A percentile compares a stretch with the other conserved stretches of the same genome.
Evolutionary conservation across 2,113 vertebrate genomes (phyloP).

Genomic region (Pantherophis guttatus): DNA sequence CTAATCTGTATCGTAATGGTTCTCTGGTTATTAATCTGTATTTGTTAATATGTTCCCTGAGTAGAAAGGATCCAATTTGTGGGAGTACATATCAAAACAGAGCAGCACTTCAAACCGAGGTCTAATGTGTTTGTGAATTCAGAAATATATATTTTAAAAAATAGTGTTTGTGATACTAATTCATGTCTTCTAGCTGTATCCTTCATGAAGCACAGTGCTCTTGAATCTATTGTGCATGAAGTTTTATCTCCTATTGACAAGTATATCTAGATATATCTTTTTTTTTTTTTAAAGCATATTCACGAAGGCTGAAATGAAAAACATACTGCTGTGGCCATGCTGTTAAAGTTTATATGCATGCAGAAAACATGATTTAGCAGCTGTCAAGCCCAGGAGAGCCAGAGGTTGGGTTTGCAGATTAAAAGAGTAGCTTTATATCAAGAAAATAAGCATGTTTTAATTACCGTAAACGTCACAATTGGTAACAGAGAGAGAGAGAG

Average conservation of each 20-base stretch:
- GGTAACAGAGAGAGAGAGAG: background rate
- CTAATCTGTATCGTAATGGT: background rate
- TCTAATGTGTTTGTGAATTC: background rate
- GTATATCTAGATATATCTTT: background rate
- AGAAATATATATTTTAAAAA: background rate
- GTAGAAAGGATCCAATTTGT: background rate
- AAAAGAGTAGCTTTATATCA: background rate
- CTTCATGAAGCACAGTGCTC: background rate
- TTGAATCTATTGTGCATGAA: background rate
- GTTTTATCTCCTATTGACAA: background rate
- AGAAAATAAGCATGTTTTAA: background rate
- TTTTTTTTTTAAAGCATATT: background rate
- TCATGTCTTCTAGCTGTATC: background rate
- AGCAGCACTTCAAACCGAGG: background rate
- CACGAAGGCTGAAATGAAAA: background rate
- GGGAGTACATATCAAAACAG: background rate
- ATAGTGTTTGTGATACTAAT: background rate
- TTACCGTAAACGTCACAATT: background rate
- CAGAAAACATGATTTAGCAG: constrained; percentile 2
- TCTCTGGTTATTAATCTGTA: background rate
- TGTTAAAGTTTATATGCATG: background rate
- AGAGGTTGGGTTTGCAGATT: background rate
- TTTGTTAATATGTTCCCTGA: background rate
- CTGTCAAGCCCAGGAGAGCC: background rate
- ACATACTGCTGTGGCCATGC: background rate